Evolutionary conservation across 2,888 invertebrate genomes (phyloP).

Genomic region (Belgica antarctica): DNA sequence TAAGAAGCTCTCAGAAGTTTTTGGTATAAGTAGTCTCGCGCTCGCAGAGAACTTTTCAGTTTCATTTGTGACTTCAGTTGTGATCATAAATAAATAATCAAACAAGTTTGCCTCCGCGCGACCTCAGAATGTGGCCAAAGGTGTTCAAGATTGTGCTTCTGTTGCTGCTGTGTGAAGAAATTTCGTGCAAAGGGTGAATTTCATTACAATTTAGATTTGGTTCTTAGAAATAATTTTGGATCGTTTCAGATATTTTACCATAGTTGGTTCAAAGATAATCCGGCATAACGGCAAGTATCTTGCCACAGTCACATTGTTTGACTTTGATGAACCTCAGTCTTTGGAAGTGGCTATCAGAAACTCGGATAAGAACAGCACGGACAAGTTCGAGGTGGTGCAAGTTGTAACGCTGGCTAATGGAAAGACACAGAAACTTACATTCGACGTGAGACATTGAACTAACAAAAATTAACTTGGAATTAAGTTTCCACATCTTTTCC

Average conservation of each 20-base stretch:
- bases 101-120: no score
- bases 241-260: constrained; percentile 52
- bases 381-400: constrained; percentile 67
- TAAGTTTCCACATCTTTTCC: constrained; percentile 28
- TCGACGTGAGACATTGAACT: constrained; percentile 72
- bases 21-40: no score
- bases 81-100: no score
- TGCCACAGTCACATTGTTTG: constrained; percentile 68
- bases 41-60: no score
- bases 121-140: neutral
- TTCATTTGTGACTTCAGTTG: no score
- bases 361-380: constrained; percentile 63
- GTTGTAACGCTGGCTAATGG: constrained; percentile 69
- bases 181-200: neutral
- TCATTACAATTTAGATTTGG: neutral
- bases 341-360: constrained; percentile 74
- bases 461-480: no score
- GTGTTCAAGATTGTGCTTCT: neutral
- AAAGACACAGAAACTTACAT: constrained; percentile 66
- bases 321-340: constrained; percentile 62
- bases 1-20: no score
- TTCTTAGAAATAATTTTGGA: neutral
- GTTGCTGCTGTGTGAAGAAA: neutral
- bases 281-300: constrained; percentile 82
- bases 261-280: constrained; percentile 75